Base-by-base conservation (phyloP, 2,888 invertebrate species). In the Meteorus colon region DNA sequence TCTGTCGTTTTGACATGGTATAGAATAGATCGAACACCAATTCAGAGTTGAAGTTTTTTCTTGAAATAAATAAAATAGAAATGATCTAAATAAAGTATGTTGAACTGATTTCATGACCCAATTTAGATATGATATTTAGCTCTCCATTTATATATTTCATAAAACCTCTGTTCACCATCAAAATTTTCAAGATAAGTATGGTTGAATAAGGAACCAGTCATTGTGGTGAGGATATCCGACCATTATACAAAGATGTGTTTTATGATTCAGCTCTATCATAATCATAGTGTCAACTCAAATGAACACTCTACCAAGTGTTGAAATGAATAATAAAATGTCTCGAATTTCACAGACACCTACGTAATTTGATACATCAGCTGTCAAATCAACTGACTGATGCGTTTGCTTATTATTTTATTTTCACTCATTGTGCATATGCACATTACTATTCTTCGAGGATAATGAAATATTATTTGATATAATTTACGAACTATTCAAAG, bases 311-410 rank as follows among this genome's bases (percentile, higher is more conserved):
- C 45, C 16, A 59, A 70, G 66, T 70, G 68, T 67, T 55, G 62
- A 66, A 29, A 67, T 66, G 69, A 77, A 77, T 81, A 78, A 77
- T 82, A 76, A 81, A 79, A 76, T 75, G 81, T 79, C 78, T 84
- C 78, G 77, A 82, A 82, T 84, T 82, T 78, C 81, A 80, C 77
- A 78, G 75, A 74, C 74, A 73, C 74, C 71, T 48, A 34, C 71
- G 75, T 82, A 81, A 83, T 84, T 83, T 77, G 78, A 83, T 80
- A 80, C 82, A 80, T 79, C 82, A 80, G 78, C 81, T 80, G 81
- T 82, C 79, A 72, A 66, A 78, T 80, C 81, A 81, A 80, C 75
- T 73, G 79, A 78, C 77, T 75, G 80, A 80, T 81, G 74, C 71
- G 68, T 34, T 41, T 63, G 59, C 45, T 69, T 31, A 69, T 69